phyloP scores from a whole-genome alignment of 2,113 vertebrate species.

The Paradoxurus hermaphroditus region DNA sequence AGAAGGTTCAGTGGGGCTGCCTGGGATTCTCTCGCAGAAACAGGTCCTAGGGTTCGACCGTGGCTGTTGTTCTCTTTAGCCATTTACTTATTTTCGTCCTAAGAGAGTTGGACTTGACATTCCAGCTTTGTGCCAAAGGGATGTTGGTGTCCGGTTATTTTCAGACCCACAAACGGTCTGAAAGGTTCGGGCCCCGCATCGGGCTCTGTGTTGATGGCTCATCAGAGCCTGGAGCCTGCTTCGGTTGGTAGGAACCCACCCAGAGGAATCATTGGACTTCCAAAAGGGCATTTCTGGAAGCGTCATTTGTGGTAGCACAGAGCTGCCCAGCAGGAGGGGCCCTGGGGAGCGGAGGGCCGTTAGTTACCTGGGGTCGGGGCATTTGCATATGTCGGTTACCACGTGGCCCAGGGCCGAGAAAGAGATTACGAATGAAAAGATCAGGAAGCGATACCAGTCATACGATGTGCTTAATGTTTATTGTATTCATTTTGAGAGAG shows the following conservation, averaged over 20 bases:
- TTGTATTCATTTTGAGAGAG: too few species aligned
- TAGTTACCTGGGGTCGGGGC: rapidly evolving
- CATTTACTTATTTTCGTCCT: not conserved
- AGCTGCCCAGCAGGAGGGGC: not conserved
- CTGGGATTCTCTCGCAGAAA: not conserved
- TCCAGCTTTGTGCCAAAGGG: not conserved
- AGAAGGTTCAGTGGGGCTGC: not conserved
- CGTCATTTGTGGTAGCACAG: not conserved
- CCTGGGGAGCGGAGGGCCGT: not conserved
- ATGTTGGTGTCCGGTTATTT: not conserved
- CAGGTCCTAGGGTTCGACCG: not conserved
- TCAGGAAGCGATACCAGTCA: not conserved
- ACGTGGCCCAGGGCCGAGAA: too few species aligned
- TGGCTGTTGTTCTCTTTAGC: too few species aligned
- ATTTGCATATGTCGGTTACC: too few species aligned
- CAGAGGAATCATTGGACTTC: not conserved
- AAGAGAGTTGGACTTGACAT: not conserved
- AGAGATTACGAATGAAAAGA: not conserved
- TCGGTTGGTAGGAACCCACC: not conserved
- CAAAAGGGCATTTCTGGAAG: not conserved
- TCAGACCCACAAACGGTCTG: not conserved
- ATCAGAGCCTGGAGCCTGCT: too few species aligned
- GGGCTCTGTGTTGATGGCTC: too few species aligned
- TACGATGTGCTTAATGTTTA: not conserved
- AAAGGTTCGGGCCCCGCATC: too few species aligned